Evolutionary conservation across 1,140 invertebrate species (phyloP).

Genomic region (Tyrophagus putrescentiae): DNA sequence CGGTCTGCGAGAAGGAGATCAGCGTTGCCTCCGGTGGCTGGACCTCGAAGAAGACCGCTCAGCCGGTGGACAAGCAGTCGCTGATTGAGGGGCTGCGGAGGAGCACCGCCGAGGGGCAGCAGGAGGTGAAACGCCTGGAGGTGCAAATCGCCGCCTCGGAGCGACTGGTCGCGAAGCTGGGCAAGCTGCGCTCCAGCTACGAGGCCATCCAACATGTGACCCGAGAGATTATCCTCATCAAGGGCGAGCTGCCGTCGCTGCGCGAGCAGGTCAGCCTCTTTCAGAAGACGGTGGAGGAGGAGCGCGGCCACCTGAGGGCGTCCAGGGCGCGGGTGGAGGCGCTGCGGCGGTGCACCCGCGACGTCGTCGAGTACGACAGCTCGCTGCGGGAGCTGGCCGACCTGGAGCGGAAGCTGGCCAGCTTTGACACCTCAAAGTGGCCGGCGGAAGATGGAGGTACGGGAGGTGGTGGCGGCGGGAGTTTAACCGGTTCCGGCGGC

Average conservation of each 20-base stretch:
- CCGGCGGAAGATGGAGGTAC: no score
- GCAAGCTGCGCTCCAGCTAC: neutral
- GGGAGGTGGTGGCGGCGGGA: no score
- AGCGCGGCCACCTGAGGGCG: no score
- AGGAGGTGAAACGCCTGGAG: neutral
- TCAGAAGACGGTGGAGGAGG: no score
- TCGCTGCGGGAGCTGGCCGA: no score
- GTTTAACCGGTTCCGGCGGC: no score
- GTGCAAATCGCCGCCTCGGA: neutral
- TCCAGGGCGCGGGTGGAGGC: no score
- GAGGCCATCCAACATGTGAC: neutral
- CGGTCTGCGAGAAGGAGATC: conserved; percentile 9
- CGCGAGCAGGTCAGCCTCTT: no score
- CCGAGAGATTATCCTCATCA: neutral
- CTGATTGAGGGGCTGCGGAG: neutral
- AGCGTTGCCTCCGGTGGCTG: neutral
- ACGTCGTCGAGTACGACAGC: no score
- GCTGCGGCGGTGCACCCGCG: no score
- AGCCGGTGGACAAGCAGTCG: neutral
- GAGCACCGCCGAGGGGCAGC: neutral
- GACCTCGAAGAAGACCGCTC: conserved; percentile 9
- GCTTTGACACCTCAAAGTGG: no score
- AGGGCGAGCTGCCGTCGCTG: neutral
- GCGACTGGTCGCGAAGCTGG: neutral
- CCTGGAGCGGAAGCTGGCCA: no score